Evolutionary conservation across 2,797 vertebrate species (phyloP).

Genomic region (Dryobates pubescens): DNA sequence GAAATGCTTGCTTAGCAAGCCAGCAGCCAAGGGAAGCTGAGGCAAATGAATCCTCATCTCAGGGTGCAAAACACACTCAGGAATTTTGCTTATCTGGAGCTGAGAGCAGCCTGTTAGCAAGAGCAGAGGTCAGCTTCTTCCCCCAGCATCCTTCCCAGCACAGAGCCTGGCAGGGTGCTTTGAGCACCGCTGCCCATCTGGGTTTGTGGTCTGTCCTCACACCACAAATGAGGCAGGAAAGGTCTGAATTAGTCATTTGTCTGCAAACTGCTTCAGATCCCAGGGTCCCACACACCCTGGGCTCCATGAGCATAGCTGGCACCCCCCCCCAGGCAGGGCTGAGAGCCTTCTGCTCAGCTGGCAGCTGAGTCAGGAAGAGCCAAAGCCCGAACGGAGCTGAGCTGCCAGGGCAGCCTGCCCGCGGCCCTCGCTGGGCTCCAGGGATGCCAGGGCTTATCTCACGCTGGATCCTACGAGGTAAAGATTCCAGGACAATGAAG

Average conservation of each 20-base stretch:
- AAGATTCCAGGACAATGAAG: conserved; percentile 67
- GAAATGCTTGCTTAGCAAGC: conserved; percentile 12
- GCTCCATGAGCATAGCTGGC: fast-evolving
- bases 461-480: conserved; percentile 36
- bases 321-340: background rate
- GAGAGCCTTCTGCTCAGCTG: background rate
- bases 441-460: conserved; percentile 17
- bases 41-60: conserved; percentile 14
- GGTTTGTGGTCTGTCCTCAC: background rate
- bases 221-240: background rate
- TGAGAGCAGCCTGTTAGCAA: background rate
- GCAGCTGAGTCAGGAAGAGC: conserved; percentile 32
- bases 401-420: background rate
- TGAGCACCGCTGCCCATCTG: background rate
- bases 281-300: fast-evolving
- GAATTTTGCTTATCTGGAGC: background rate
- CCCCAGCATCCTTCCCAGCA: background rate
- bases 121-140: background rate
- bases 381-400: background rate
- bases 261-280: background rate
- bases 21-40: background rate
- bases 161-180: background rate
- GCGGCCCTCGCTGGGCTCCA: background rate
- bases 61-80: background rate
- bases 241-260: background rate